phyloP scores from a whole-genome alignment of 2,113 vertebrate genomes.

The Crotalus horridus region DNA sequence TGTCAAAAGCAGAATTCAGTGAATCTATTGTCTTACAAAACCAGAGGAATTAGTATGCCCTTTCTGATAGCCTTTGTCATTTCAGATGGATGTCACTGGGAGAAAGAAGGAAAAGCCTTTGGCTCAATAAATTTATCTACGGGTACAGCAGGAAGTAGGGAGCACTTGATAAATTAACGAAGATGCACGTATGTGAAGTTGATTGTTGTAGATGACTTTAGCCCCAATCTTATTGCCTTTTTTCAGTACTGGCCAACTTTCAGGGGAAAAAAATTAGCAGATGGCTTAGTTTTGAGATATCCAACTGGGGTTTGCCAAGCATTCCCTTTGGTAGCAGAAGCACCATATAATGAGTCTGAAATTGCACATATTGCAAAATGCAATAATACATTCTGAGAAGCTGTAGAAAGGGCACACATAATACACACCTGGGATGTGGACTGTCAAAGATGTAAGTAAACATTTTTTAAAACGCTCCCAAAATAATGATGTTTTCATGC shows the following conservation, averaged over 20 bases:
- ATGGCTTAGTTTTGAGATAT: slow-evolving; percentile 1
- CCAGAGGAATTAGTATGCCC: neutral
- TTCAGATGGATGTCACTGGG: neutral
- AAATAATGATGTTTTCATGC: slow-evolving; percentile 56
- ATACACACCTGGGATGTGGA: slow-evolving; percentile 78
- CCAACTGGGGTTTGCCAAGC: slow-evolving; percentile 35
- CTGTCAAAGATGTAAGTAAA: slow-evolving; percentile 67
- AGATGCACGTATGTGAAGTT: neutral
- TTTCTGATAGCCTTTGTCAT: neutral
- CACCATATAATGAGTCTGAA: slow-evolving; percentile 38
- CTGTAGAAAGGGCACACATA: slow-evolving; percentile 53
- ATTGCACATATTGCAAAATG: slow-evolving; percentile 32
- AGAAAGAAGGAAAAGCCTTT: neutral
- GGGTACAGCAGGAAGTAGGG: neutral
- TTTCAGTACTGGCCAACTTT: slow-evolving; percentile 39
- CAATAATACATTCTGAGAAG: slow-evolving; percentile 34
- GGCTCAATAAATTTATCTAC: neutral
- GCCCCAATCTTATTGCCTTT: neutral
- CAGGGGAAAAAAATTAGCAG: slow-evolving; percentile 26
- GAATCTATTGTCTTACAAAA: neutral
- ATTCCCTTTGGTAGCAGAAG: slow-evolving; percentile 37
- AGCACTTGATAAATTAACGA: neutral
- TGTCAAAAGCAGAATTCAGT: neutral
- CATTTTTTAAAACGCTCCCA: slow-evolving; percentile 59
- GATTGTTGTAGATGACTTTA: neutral